Evolutionary conservation across 2,797 vertebrate species (phyloP), one percentile per base, ranked within the genome.

Genomic region (Eleutherodactylus coqui): DNA sequence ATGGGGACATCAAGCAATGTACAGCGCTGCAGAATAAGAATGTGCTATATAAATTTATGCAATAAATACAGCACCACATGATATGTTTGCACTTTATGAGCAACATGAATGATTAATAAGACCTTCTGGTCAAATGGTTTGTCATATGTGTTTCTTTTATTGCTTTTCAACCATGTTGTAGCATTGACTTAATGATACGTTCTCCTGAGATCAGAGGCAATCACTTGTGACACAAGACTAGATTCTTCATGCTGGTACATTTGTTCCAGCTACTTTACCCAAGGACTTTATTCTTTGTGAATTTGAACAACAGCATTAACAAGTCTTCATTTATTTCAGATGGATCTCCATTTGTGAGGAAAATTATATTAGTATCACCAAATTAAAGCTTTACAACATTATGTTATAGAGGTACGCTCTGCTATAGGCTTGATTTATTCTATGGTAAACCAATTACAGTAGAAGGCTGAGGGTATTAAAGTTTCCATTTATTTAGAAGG

Each of bases 371-470:
- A 60, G 36, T 27, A 75, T 83, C 41, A 75, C 70, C 53, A 83
- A 83, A 60, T 75, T 55, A 75, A 83, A 10, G 19, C 24, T 60
- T 5, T 83, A n/a, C 27, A 43, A 58, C 19, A 83, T 47, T 83
- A n/a, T 41, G 19, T 83, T 83, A 83, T 62, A 75, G 64, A 82
- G 53, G 36, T 60, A 64, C 70, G 75, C 29, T 9, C 27, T 75
- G 62, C 82, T 62, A 60, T 38, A 21, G 55, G 70, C 72, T 34
- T 36, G 38, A 83, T 75, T 55, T 62, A 47, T 62, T 24, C 70
- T 75, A n/a, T 75, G 53, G 51, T 83, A 75, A 83, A 75, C 70
- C 82, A 83, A 83, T 83, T 83, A 62, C 43, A 80, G n/a, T 24
- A 24, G 43, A 47, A 80, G 60, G 79, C 27, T 75, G 70, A 45